Evolutionary conservation across 2,888 invertebrate species (phyloP).

Genomic region (Diplolepis rosae): DNA sequence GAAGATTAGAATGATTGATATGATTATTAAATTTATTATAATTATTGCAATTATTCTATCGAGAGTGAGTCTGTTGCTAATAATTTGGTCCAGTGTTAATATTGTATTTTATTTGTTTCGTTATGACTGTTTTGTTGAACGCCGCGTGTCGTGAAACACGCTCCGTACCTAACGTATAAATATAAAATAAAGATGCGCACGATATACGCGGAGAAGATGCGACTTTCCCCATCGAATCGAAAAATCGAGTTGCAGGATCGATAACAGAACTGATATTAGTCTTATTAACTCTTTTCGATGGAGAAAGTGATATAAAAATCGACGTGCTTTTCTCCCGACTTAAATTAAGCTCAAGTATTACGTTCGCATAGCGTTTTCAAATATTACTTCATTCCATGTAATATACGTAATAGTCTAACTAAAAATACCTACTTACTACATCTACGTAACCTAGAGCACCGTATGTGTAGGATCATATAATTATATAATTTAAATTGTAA

Average conservation of each 20-base stretch:
- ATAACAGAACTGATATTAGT: slow-evolving; percentile 35
- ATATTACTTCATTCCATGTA: slow-evolving; percentile 73
- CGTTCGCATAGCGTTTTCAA: slow-evolving; percentile 71
- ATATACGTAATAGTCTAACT: slow-evolving; percentile 73
- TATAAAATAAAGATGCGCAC: slow-evolving; percentile 35
- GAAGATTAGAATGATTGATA: slow-evolving; percentile 48
- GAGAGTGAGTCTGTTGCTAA: slow-evolving; percentile 69
- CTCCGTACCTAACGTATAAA: slow-evolving; percentile 64
- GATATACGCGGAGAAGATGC: slow-evolving; percentile 12
- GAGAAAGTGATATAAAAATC: not conserved
- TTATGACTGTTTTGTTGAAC: slow-evolving; percentile 70
- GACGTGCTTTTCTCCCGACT: slow-evolving; percentile 37
- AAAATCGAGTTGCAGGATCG: slow-evolving; percentile 21
- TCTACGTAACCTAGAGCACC: slow-evolving; percentile 73
- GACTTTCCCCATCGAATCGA: slow-evolving; percentile 21
- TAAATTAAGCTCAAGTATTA: slow-evolving; percentile 73
- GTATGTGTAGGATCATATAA: slow-evolving; percentile 72
- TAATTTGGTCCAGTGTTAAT: slow-evolving; percentile 73
- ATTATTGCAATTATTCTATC: slow-evolving; percentile 62
- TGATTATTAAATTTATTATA: slow-evolving; percentile 54
- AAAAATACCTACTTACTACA: slow-evolving; percentile 71
- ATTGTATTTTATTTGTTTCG: slow-evolving; percentile 74
- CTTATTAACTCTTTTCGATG: slow-evolving; percentile 34
- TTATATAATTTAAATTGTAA: slow-evolving; percentile 74
- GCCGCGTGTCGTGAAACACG: slow-evolving; percentile 72